phyloP scores from a whole-genome alignment of 2,888 invertebrate genomes.

The Trissonchulus latispiculum region DNA sequence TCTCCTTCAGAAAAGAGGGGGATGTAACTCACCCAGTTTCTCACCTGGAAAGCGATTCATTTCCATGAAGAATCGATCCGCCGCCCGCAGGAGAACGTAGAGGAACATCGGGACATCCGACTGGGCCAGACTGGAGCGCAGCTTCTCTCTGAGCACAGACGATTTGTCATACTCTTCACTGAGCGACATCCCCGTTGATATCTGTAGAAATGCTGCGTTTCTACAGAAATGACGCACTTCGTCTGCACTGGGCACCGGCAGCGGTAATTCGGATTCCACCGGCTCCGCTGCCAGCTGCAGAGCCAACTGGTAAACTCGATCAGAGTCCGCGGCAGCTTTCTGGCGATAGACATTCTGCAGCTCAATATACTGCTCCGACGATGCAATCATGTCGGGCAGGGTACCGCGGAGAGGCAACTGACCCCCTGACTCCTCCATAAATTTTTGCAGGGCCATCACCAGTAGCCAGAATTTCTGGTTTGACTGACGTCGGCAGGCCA shows the following conservation, averaged over 20 bases:
- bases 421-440: slow-evolving; percentile 31
- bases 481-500: neutral
- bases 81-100: slow-evolving; percentile 78
- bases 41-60: slow-evolving; percentile 75
- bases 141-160: neutral
- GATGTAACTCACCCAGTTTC: neutral
- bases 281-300: slow-evolving; percentile 15
- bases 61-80: slow-evolving; percentile 75
- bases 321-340: slow-evolving; percentile 8
- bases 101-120: slow-evolving; percentile 41
- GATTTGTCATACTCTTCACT: slow-evolving; percentile 58
- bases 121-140: slow-evolving; percentile 8
- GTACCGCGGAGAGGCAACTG: slow-evolving; percentile 36
- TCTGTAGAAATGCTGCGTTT: slow-evolving; percentile 67
- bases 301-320: neutral
- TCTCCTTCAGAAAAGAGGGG: too few relatives aligned
- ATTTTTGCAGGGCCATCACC: slow-evolving; percentile 27
- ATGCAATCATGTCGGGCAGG: slow-evolving; percentile 41
- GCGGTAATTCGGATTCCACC: too few relatives aligned
- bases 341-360: slow-evolving; percentile 6
- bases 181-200: slow-evolving; percentile 63
- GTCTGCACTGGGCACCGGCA: too few relatives aligned
- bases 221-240: slow-evolving; percentile 47
- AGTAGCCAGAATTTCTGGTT: slow-evolving; percentile 31
- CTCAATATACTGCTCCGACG: slow-evolving; percentile 30